These are phyloP conservation scores for Diachrysia chrysitis DNA, from an alignment of 2,888 invertebrate species.

Conservation along the genomic window DNA sequence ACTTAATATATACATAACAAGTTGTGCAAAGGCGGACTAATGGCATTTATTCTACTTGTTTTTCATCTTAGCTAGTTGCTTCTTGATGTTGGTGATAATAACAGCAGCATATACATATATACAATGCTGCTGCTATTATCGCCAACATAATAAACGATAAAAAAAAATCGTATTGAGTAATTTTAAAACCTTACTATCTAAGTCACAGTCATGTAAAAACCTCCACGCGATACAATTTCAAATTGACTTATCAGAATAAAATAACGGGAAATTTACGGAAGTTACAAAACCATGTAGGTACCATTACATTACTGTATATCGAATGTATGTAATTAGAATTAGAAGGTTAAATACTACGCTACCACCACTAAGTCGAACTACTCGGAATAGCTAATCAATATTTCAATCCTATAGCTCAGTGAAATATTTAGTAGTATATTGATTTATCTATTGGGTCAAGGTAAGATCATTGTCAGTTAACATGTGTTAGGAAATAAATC, in stretches of 20 bases:
- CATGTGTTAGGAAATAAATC: background rate
- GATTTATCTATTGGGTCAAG: constrained; percentile 1
- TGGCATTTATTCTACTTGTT: too few species aligned
- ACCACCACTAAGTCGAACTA: background rate
- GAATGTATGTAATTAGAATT: constrained; percentile 1
- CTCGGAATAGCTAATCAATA: constrained; percentile 1
- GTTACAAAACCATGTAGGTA: background rate
- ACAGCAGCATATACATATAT: too few species aligned
- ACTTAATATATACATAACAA: too few species aligned
- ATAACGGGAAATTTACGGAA: background rate
- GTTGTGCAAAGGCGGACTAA: too few species aligned
- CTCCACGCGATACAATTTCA: background rate
- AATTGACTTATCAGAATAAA: background rate
- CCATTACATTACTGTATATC: background rate
- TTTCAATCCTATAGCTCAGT: background rate
- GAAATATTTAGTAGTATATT: background rate
- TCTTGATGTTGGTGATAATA: too few species aligned
- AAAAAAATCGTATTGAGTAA: too few species aligned
- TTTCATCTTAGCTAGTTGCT: too few species aligned
- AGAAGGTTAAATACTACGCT: too few species aligned
- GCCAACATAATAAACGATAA: too few species aligned
- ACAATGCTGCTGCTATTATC: too few species aligned
- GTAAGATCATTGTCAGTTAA: background rate
- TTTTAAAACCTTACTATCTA: too few species aligned
- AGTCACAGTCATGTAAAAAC: background rate